Evolutionary conservation across 2,797 vertebrate species (phyloP), one percentile per base, ranked within the genome.

Genomic region (Lacerta bilineata): DNA sequence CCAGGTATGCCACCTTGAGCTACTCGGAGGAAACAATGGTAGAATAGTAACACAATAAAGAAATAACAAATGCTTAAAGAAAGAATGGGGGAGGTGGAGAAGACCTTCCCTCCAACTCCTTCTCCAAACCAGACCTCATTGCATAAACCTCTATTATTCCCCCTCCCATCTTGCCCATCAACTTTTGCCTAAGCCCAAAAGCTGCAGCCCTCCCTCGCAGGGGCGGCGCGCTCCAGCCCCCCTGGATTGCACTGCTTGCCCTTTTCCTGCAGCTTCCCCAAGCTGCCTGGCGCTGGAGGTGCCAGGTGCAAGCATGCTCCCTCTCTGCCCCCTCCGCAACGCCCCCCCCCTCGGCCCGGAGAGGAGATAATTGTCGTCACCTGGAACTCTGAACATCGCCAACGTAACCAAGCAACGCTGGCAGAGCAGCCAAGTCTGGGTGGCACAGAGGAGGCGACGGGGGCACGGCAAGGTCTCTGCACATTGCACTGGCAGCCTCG

Each of bases 331-430:
- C 4, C 33, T 69, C 79, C 36, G 13, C 2, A 39, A 27, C 33
- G 33, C 33, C 13, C 76, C 50, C 50, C 2, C 50, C 50, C 50
- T 15, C 2, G 50, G 50, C 50, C 50, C 50, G 1, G 33, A 18
- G 76, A 80, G 77, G 39, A 74, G 82, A 84, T 72, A 36, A 64
- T 72, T 72, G 20, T 29, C 41, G 2, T 80, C 76, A 84, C 87
- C 87, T 88, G 87, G 75, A 43, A 71, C 27, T 15, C 17, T 15
- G 68, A 18, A 46, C 18, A 29, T n/a, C 17, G 5, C 29, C 29
- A 39, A 7, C 8, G 87, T 84, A 88, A 41, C 87, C 50, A 72
- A 79, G 87, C 82, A 88, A 84, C 82, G 3, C 8, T 64, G 66
- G 82, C 76, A 72, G 29, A 71, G 76, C 46, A 68, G 18, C 59